phyloP scores from a whole-genome alignment of 2,797 vertebrate genomes.

The Lepus townsendii region DNA sequence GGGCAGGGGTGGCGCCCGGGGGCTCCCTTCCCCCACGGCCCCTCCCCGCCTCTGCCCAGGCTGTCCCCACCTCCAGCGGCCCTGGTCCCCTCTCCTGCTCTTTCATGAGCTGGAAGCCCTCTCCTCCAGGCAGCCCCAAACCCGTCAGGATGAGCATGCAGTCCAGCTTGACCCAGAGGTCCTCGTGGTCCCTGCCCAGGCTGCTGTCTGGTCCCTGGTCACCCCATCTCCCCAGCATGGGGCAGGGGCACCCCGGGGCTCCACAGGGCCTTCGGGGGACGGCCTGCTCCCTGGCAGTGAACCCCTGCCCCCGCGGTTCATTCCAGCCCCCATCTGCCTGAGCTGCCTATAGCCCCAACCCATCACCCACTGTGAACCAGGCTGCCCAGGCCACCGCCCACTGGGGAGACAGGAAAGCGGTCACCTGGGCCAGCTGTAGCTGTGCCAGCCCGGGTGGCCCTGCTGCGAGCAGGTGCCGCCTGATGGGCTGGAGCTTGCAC shows the following conservation, averaged over 20 bases:
- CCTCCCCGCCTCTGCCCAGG: background rate
- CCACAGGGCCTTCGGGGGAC: background rate
- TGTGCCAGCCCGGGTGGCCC: background rate
- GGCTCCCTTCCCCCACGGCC: background rate
- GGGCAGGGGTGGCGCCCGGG: background rate
- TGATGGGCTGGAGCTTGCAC: background rate
- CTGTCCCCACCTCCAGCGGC: background rate
- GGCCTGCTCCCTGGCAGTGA: no score
- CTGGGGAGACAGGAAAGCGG: background rate
- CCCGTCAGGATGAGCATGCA: background rate
- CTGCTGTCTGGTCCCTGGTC: fast-evolving
- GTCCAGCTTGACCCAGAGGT: fast-evolving
- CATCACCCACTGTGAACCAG: background rate
- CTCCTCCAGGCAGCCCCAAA: background rate
- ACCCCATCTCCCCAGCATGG: no score
- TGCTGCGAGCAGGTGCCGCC: background rate
- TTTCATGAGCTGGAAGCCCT: background rate
- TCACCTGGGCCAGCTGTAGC: fast-evolving
- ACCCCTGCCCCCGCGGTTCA: fast-evolving
- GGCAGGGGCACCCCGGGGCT: background rate
- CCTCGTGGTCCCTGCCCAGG: fast-evolving
- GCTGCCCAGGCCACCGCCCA: background rate
- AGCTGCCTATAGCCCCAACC: background rate
- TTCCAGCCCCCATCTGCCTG: background rate
- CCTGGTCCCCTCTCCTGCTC: no score